Evolutionary conservation across 2,797 vertebrate species (phyloP), one percentile per base, ranked within the genome.

Genomic region (Taenioides sp.): DNA sequence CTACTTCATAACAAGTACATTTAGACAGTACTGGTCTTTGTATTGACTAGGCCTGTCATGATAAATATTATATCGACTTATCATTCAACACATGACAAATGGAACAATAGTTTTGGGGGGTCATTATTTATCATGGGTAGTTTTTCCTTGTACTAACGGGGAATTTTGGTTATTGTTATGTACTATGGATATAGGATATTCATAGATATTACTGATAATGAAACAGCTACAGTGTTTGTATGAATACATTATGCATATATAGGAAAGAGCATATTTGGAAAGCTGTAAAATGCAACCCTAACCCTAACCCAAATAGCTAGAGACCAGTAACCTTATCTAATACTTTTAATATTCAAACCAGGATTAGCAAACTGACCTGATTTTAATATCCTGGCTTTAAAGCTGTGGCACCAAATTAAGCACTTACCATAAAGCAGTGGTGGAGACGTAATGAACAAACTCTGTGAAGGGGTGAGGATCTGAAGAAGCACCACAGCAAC

Each of bases 401-500:
- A 84, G 25, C 57, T 50, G 37, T 69, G 67, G 71, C 71, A 73
- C 40, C 5, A 25, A 75, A 61, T 77, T 58, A 75, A 71, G 65
- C 23, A 87, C 96, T 96, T 93, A 99, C 98, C 98, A 99, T 70
- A 99, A 92, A 80, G 97, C 95, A 28, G 96, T 99, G 62, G 97
- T 98, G 70, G 98, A 99, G 87, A 99, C 97, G 31, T 99, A 99
- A 86, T 97, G 96, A 73, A 99, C 98, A 34, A 97, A 94, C 76
- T 99, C 96, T 0, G 97, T 98, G 80, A 98, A 99, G 70, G 98
- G 98, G 66, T 98, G 93, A 0, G 97, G 98, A 78, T 99, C 98
- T 22, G 97, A 98, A 0, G 97, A 97, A 2, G 97, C 97, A 34
- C 97, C 97, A 79, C 98, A 99, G 71, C 96, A 96, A 54, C 95